These are phyloP conservation scores for Bagarius yarrelli DNA, from an alignment of 2,113 vertebrate species.

Conservation along the genomic window DNA sequence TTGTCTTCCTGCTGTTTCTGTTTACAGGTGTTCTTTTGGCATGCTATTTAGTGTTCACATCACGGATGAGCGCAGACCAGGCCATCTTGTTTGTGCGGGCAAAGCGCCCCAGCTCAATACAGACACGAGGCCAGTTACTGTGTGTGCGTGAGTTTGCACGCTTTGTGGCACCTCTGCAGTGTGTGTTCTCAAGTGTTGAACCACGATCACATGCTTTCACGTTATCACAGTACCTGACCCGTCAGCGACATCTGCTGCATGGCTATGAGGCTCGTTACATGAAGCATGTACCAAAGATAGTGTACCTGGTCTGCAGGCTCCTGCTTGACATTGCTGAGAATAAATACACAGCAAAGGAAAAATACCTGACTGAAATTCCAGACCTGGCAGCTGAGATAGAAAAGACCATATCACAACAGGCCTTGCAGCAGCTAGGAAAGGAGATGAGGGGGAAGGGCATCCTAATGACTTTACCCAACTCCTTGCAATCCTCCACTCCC, in stretches of 20 bases:
- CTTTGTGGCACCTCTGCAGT: constrained; percentile 87
- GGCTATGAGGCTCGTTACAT: constrained; percentile 92
- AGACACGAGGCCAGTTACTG: constrained; percentile 89
- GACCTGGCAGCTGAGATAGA: constrained; percentile 88
- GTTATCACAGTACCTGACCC: constrained; percentile 86
- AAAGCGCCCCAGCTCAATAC: constrained; percentile 93
- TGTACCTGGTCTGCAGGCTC: constrained; percentile 84
- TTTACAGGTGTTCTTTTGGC: constrained; percentile 87
- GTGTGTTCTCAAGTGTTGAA: constrained; percentile 84
- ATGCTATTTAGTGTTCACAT: constrained; percentile 93
- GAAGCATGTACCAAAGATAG: constrained; percentile 89
- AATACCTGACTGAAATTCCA: constrained; percentile 67
- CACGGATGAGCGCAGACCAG: constrained; percentile 93
- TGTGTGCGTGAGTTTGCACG: constrained; percentile 92
- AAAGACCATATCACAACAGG: constrained; percentile 85
- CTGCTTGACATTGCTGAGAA: constrained; percentile 86
- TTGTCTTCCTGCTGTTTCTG: not conserved
- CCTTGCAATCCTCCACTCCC: constrained; percentile 49
- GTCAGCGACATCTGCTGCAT: constrained; percentile 91
- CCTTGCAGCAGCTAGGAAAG: constrained; percentile 74
- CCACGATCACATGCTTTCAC: constrained; percentile 82
- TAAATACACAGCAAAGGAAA: constrained; percentile 74
- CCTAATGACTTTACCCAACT: constrained; percentile 54
- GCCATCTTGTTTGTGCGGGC: constrained; percentile 92
- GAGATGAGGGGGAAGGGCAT: constrained; percentile 80